These are phyloP conservation scores for Silurus lanzhouensis DNA, from an alignment of 2,797 vertebrate species.

Conservation along the genomic window DNA sequence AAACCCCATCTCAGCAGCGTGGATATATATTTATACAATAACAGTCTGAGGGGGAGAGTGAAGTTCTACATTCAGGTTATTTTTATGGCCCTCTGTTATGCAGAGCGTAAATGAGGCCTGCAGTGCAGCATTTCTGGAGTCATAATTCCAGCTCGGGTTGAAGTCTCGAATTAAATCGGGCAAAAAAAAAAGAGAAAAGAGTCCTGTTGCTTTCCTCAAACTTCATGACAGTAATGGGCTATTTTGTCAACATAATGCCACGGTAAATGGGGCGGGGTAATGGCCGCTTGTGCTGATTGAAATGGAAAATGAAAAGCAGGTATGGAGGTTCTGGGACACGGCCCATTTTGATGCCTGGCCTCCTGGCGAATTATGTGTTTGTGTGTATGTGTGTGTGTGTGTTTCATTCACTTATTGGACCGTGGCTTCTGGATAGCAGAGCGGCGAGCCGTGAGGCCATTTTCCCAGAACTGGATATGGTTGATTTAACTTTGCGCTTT, in stretches of 20 bases:
- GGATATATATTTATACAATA: slow-evolving; percentile 24
- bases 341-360: slow-evolving; percentile 49
- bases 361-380: slow-evolving; percentile 43
- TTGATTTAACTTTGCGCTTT: slow-evolving; percentile 25
- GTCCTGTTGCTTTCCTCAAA: slow-evolving; percentile 62
- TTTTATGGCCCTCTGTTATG: slow-evolving; percentile 50
- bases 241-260: slow-evolving; percentile 76
- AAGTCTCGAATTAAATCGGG: slow-evolving; percentile 67
- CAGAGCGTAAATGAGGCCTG: slow-evolving; percentile 65
- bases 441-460: slow-evolving; percentile 24
- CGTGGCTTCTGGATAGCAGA: slow-evolving; percentile 15
- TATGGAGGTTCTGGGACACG: slow-evolving; percentile 57
- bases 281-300: slow-evolving; percentile 73
- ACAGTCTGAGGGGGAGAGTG: neutral
- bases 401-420: slow-evolving; percentile 41
- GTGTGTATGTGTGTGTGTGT: slow-evolving; percentile 2
- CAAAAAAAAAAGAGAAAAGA: slow-evolving; percentile 38
- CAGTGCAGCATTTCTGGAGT: slow-evolving; percentile 56
- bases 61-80: slow-evolving; percentile 30
- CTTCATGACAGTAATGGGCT: slow-evolving; percentile 67
- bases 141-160: slow-evolving; percentile 60
- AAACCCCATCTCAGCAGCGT: neutral
- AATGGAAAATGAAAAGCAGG: slow-evolving; percentile 75
- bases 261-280: slow-evolving; percentile 74
- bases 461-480: slow-evolving; percentile 29